Base-by-base conservation (phyloP, 2,888 invertebrate species). In the Troides helena region DNA sequence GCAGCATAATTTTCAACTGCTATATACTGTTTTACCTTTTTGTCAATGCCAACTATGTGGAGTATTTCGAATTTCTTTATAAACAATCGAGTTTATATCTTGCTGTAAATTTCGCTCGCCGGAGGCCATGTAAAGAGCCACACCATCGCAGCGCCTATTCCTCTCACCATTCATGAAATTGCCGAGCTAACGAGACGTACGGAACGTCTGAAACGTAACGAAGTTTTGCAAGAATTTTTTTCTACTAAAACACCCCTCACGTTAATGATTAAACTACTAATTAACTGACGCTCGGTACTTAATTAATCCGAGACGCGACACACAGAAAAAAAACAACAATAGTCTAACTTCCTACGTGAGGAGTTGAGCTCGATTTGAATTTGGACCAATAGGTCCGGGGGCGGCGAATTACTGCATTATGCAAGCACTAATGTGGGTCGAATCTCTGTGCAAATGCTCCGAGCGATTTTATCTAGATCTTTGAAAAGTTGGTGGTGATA, bases 371-470 rank as follows among this genome's bases (percentile, higher is more conserved):
- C 72, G 75, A 79, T 82, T 82, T 81, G 77, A 81, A 82, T 82
- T 74, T 73, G 72, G 71, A 79, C 80, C 77, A 79, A 64, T 60
- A 30, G 68, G 61, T 60, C 71, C 77, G 75, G 72, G 74, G 75
- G 80, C 81, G 80, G 77, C 77, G 75, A 66, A 75, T 73, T 73
- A 64, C 71, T 66, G 71, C 70, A 75, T 85, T 84, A 80, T 82
- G 81, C 82, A 85, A 83, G 75, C 74, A 25, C 70, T 62, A 74
- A 81, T 78, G 80, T 83, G 76, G 84, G 81, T 80, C 80, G 75
- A 74, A 72, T 72, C 65, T 76, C 74, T 72, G 74, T 75, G 73
- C 79, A 76, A 77, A 78, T 76, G 80, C 77, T 74, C 72, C 71
- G 65, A 68, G 76, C 75, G 74, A 76, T 74, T 77, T 75, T 80